Base-by-base conservation (phyloP, 2,888 invertebrate species). In the Phortica okadai region DNA sequence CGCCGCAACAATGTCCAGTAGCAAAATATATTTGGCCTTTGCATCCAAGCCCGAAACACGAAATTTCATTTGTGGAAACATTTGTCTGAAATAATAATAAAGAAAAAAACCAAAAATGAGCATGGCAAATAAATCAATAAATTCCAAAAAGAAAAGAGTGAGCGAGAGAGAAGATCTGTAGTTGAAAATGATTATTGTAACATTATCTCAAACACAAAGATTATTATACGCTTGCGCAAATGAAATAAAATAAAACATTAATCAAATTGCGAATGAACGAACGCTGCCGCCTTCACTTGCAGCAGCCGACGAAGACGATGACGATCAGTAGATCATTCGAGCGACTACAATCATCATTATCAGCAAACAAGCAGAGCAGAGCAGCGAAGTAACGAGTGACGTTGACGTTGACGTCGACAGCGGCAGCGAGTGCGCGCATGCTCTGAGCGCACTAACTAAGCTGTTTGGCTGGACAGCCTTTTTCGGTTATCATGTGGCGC, bases 61-160 rank as follows among this genome's bases (percentile, higher is more conserved):
- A 93, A 99, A 98, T 94, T 99, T 99, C 96, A 97, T 99, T 93
- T 99, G 98, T 90, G 99, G 99, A 93, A 99, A 99, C 97, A 99
- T 99, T 95, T 99, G 98, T 94, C 99, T 99, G 95, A 82, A 95
- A 94, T 83, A 72, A 76, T 41, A 81, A 76, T 79, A 41, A 77
- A 76, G 14, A 44, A 72, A 77, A 41, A 69, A 7, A 70, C 42
- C 21, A 44, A 59, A 21, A 58, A 11, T 1, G 54, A 76, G 73
- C 42, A 41, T 62, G 10, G 10, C 11, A 10, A 54, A 10, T 16
- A 62, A 62, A 25, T 62, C 62, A 62, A 10, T 62, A 14, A 25
- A 74, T 14, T n/a, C 7, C 10, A 10, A 76, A 58, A 14, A 76
- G n/a, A 70, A 74, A 25, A 73, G 50, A 25, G 25, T 25, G 21